phyloP scores from a whole-genome alignment of 2,113 vertebrate species.

The Alosa alosa region DNA sequence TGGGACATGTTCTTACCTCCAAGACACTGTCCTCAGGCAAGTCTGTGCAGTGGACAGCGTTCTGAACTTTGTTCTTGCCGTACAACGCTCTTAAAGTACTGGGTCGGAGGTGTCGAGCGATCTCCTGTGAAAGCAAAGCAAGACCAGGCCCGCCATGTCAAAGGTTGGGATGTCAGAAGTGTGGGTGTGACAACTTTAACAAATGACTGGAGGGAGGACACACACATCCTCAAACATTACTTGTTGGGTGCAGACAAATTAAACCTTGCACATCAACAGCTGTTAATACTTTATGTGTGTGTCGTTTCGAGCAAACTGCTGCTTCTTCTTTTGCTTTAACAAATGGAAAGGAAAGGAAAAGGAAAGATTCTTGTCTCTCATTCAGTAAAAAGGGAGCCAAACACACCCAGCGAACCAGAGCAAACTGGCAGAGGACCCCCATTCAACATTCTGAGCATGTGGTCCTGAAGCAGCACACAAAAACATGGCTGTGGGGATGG shows the following conservation, averaged over 20 bases:
- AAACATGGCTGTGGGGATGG: not conserved
- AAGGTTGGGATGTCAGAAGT: not conserved
- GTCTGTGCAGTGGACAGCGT: slow-evolving; percentile 92
- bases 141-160: not conserved
- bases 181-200: not conserved
- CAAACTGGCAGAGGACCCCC: slow-evolving; percentile 26
- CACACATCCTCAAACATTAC: too few relatives aligned
- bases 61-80: slow-evolving; percentile 87
- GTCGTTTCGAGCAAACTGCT: too few relatives aligned
- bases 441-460: slow-evolving; percentile 64
- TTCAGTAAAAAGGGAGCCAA: not conserved
- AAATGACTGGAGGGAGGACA: not conserved
- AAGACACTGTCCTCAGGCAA: slow-evolving; percentile 87
- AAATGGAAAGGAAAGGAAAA: too few relatives aligned
- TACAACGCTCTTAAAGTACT: slow-evolving; percentile 81
- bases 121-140: slow-evolving; percentile 73
- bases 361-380: not conserved
- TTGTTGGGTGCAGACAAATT: not conserved
- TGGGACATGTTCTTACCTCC: slow-evolving; percentile 74
- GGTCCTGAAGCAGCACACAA: slow-evolving; percentile 49
- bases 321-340: too few relatives aligned
- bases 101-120: slow-evolving; percentile 84
- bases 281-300: too few relatives aligned
- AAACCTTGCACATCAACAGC: too few relatives aligned
- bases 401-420: not conserved